phyloP scores from a whole-genome alignment of 2,888 invertebrate genomes.

The Drosophila longiperda region DNA sequence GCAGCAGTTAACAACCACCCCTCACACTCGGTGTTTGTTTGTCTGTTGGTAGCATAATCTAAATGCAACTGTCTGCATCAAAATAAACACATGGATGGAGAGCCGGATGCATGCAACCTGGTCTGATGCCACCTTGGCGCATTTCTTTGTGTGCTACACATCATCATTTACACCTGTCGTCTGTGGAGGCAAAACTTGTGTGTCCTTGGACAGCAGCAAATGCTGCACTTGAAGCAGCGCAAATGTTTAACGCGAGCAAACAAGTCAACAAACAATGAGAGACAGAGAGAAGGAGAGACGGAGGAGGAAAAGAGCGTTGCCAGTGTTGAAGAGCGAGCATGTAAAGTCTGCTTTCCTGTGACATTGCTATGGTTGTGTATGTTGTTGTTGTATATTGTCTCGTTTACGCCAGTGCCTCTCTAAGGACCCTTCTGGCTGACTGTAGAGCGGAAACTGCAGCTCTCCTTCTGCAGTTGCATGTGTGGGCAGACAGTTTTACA shows the following conservation, averaged over 20 bases:
- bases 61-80: slow-evolving; percentile 71
- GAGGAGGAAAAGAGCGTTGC: background rate
- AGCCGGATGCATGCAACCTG: slow-evolving; percentile 8
- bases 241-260: slow-evolving; percentile 69
- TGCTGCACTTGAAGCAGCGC: slow-evolving; percentile 53
- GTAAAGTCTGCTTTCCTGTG: slow-evolving; percentile 25
- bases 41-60: slow-evolving; percentile 52
- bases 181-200: slow-evolving; percentile 60
- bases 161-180: slow-evolving; percentile 75
- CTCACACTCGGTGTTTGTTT: slow-evolving; percentile 13
- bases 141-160: slow-evolving; percentile 65
- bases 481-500: slow-evolving; percentile 54
- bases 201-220: slow-evolving; percentile 65
- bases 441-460: slow-evolving; percentile 57
- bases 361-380: slow-evolving; percentile 23
- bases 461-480: slow-evolving; percentile 38
- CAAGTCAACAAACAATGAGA: slow-evolving; percentile 48
- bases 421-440: slow-evolving; percentile 66
- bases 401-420: slow-evolving; percentile 72
- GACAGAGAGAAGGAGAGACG: background rate
- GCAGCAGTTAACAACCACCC: slow-evolving; percentile 1
- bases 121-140: slow-evolving; percentile 22
- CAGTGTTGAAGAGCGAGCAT: background rate
- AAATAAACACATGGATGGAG: slow-evolving; percentile 46
- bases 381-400: slow-evolving; percentile 56